These are phyloP conservation scores for Xiphorhynchus elegans DNA, from an alignment of 2,113 vertebrate genomes.

Conservation along the genomic window DNA sequence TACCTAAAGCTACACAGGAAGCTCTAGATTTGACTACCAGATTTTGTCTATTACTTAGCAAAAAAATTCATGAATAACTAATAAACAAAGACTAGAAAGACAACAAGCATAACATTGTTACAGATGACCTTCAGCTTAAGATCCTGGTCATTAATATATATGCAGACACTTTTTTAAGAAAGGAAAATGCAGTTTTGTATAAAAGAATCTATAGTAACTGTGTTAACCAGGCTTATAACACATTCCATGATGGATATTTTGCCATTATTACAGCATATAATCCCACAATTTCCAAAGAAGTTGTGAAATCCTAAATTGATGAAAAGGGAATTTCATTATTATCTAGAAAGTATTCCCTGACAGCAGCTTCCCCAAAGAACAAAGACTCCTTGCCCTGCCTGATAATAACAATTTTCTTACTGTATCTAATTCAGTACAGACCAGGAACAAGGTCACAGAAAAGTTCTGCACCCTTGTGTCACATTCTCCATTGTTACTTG, in stretches of 20 bases:
- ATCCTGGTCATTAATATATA: neutral
- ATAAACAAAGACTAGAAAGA: neutral
- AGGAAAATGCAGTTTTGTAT: neutral
- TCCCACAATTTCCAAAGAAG: neutral
- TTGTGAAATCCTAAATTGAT: conserved; percentile 5
- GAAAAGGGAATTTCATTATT: conserved; percentile 10
- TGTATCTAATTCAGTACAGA: neutral
- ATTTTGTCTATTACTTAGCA: neutral
- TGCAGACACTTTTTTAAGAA: neutral
- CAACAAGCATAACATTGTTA: neutral
- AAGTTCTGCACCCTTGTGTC: neutral
- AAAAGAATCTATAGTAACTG: neutral
- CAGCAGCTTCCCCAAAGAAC: neutral
- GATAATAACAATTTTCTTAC: neutral
- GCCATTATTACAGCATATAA: neutral
- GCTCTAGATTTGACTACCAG: neutral
- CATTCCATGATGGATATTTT: neutral
- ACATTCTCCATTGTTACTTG: neutral
- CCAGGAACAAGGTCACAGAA: neutral
- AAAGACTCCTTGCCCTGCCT: neutral
- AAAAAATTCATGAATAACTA: neutral
- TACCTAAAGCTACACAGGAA: neutral
- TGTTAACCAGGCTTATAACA: neutral
- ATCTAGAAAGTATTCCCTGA: neutral
- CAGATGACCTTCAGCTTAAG: neutral